phyloP scores from a whole-genome alignment of 2,888 invertebrate genomes.

The Zootermopsis nevadensis region DNA sequence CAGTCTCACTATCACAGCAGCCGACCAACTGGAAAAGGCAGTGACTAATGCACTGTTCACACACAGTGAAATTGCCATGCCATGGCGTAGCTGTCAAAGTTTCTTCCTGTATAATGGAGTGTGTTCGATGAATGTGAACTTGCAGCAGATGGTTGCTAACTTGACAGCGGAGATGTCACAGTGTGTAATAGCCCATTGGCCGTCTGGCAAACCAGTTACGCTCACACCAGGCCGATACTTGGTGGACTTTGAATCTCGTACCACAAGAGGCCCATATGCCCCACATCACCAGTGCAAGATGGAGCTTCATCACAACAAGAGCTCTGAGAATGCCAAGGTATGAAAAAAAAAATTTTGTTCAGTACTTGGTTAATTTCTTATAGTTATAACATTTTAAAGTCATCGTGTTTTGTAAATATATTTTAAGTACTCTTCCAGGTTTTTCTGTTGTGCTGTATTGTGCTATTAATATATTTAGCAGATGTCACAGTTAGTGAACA shows the following conservation, averaged over 20 bases:
- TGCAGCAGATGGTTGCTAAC: constrained; percentile 69
- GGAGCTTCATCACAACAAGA: constrained; percentile 82
- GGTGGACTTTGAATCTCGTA: constrained; percentile 73
- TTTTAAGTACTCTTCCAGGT: too few relatives aligned
- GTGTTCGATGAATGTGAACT: constrained; percentile 5
- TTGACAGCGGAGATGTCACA: constrained; percentile 76
- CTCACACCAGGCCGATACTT: constrained; percentile 73
- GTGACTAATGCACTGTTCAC: too few relatives aligned
- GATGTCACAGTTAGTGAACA: too few relatives aligned
- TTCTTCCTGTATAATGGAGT: not conserved
- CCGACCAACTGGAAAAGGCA: too few relatives aligned
- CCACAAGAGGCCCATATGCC: constrained; percentile 66
- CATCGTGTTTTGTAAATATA: too few relatives aligned
- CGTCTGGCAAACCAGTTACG: constrained; percentile 62
- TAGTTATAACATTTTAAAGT: not conserved
- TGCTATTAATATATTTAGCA: too few relatives aligned
- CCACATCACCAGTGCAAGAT: constrained; percentile 74
- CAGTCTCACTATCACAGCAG: too few relatives aligned
- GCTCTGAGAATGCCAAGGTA: constrained; percentile 78
- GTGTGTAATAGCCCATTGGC: constrained; percentile 77
- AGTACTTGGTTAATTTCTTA: not conserved
- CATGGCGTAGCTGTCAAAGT: too few relatives aligned
- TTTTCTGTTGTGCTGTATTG: too few relatives aligned
- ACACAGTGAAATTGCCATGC: too few relatives aligned
- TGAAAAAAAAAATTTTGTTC: not conserved